Evolutionary conservation across 2,888 invertebrate species (phyloP), one percentile per base, ranked within the genome.

Genomic region (Tethea ocularis): DNA sequence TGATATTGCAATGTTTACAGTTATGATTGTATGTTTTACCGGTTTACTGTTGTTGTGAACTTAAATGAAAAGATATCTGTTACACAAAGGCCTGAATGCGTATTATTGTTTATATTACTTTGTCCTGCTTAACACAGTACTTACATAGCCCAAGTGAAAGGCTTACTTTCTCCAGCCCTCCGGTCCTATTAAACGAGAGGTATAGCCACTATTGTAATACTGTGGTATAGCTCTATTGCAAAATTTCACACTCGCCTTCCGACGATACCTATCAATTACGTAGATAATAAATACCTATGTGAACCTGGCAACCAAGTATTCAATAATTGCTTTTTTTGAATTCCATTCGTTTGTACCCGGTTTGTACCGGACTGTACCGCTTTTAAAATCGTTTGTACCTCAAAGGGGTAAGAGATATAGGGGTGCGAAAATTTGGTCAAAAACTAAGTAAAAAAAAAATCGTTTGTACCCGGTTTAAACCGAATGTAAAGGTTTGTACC

Each of bases 151-250:
- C 74, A 78, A 90, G 92, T 89, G 92, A 93, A 91, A 92, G 92
- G 89, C 87, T 70, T 73, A 86, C 93, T 93, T 93, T 93, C 92
- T 87, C 91, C 80, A 81, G 88, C 92, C 91, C 92, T 91, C 75
- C 80, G 87, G 88, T 88, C 89, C 88, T 90, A 82, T 72, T 72
- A 78, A 78, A 78, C 81, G 78, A 80, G 33, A 33, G 33, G 13
- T 82, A 78, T n/a, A n/a, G n/a, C n/a, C n/a, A n/a, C n/a, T n/a
- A n/a, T n/a, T n/a, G n/a, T n/a, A n/a, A n/a, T n/a, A n/a, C n/a
- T n/a, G n/a, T n/a, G n/a, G n/a, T n/a, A n/a, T 80, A 78, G 79
- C 79, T 86, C 82, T 84, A 83, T 87, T 86, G 89, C 90, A 84
- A 87, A 90, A 88, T 87, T 89, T 90, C 86, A 87, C 91, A 88